Evolutionary conservation across 92 coral and sea anemone species (phyloP).

Genomic region (Phenganax marumi): DNA sequence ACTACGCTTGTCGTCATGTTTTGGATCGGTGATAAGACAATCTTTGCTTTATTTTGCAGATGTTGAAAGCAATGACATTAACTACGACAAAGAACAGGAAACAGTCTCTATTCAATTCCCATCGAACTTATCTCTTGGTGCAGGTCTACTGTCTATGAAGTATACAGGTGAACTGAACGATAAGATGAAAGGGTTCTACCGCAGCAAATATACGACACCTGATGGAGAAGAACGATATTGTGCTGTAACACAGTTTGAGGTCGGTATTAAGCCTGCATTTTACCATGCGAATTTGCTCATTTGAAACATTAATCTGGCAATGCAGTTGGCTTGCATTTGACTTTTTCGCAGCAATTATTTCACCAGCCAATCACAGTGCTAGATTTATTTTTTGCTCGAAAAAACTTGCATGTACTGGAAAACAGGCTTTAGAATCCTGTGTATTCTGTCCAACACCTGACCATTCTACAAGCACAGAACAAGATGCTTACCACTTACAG

Average conservation of each 20-base stretch:
- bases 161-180: constrained; percentile 92
- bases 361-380: too few relatives aligned
- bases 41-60: constrained; percentile 34
- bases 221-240: constrained; percentile 80
- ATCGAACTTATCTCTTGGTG: constrained; percentile 74
- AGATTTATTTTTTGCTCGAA: too few relatives aligned
- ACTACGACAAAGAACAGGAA: constrained; percentile 84
- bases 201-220: constrained; percentile 78
- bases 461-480: too few relatives aligned
- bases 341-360: too few relatives aligned
- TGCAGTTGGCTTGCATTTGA: too few relatives aligned
- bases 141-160: constrained; percentile 66
- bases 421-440: too few relatives aligned
- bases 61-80: constrained; percentile 66
- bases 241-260: constrained; percentile 99
- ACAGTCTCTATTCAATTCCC: constrained; percentile 74
- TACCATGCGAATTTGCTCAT: neutral
- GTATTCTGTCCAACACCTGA: too few relatives aligned
- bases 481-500: too few relatives aligned
- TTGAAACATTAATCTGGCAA: too few relatives aligned
- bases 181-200: constrained; percentile 97
- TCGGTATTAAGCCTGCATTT: constrained; percentile 7
- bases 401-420: too few relatives aligned
- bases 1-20: neutral
- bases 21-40: neutral